These are phyloP conservation scores for Laticauda laticaudata DNA, from an alignment of 2,113 vertebrate species.

Conservation along the genomic window DNA sequence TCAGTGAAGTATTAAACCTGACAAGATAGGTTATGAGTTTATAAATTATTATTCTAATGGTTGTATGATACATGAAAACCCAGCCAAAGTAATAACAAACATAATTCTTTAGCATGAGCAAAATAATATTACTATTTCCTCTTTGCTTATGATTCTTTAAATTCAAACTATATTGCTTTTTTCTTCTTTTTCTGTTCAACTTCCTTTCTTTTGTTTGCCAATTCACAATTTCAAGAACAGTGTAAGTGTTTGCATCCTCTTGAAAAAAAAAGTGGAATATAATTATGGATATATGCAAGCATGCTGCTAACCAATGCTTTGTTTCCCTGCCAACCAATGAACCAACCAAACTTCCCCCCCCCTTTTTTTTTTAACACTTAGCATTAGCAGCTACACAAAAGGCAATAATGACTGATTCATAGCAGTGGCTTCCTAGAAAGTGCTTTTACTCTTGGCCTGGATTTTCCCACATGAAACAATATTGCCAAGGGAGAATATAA, in stretches of 20 bases:
- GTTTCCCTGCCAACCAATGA: not conserved
- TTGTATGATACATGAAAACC: not conserved
- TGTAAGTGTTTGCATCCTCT: not conserved
- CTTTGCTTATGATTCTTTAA: not conserved
- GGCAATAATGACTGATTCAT: slow-evolving; percentile 41
- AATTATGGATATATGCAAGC: not conserved
- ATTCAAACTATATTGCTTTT: not conserved
- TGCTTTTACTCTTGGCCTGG: slow-evolving; percentile 22
- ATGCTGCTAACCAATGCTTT: not conserved
- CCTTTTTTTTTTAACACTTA: not conserved
- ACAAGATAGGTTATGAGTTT: not conserved
- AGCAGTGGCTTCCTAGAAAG: slow-evolving; percentile 37
- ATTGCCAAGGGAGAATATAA: slow-evolving; percentile 26
- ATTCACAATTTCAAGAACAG: not conserved
- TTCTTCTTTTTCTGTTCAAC: too few species aligned
- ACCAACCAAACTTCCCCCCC: not conserved
- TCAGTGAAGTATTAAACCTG: not conserved
- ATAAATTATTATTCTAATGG: not conserved
- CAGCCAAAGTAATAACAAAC: not conserved
- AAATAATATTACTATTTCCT: not conserved
- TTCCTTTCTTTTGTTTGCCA: not conserved
- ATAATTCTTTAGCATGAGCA: not conserved
- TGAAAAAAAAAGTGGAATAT: not conserved
- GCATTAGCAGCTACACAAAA: not conserved
- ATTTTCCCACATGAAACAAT: slow-evolving; percentile 24